Evolutionary conservation across 2,797 vertebrate species (phyloP), one percentile per base, ranked within the genome.

Genomic region (Morelia viridis): DNA sequence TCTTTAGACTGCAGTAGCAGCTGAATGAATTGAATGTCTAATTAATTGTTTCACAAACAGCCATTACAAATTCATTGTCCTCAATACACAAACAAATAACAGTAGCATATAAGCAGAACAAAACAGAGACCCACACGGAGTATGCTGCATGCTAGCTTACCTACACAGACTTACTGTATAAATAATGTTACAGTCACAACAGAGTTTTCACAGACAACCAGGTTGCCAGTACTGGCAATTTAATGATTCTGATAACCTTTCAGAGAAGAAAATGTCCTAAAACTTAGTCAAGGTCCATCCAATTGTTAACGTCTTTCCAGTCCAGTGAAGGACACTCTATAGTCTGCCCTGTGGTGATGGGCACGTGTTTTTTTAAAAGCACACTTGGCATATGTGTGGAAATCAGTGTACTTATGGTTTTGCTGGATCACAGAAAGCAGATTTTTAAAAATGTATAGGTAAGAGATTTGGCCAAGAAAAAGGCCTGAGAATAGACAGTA

Each of bases 1-100:
- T 91, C 85, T 90, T 90, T 35, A 92, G 90, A 88, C 11, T 88
- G 60, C 53, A 90, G 5, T 46, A 12, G 46, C 31, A 65, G 60
- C 46, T 46, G 62, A 86, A 50, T 28, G 22, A 89, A 85, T 57
- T 53, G 19, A 60, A 85, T 60, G 60, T 76, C 68, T 80, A 90
- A 87, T 57, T 31, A 85, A 85, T 26, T 89, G 91, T 57, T 41
- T 68, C 35, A 28, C 19, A 56, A 87, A 90, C 53, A 80, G n/a
- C 41, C 64, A 28, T 11, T 68, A 83, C 17, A 89, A 68, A 89
- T 60, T 60, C 41, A 64, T 46, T 85, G 62, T 85, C 17, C 62
- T 89, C 35, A 35, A 53, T 60, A 41, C 28, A 89, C 62, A 83
- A 90, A 90, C 22, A 83, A 87, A 80, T 53, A 60, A 46, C 4